A percentile compares a stretch with the other conserved stretches of the same genome.
phyloP scores from a whole-genome alignment of 1,140 invertebrate genomes.

The Dreissena polymorpha region DNA sequence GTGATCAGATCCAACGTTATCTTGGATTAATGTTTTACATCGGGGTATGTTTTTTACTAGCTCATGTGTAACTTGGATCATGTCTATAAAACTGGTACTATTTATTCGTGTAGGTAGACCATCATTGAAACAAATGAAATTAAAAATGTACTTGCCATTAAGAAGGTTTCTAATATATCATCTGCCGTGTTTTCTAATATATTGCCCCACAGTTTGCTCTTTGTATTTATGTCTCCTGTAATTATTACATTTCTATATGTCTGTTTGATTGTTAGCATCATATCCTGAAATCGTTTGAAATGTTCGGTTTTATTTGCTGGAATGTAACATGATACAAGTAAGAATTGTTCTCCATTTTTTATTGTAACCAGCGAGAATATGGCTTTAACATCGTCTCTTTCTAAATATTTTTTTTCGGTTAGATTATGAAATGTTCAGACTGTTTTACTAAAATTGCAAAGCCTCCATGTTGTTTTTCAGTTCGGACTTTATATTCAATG shows the following conservation, averaged over 20 bases:
- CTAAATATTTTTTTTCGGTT: not conserved
- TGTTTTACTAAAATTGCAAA: not conserved
- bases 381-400: slow-evolving; percentile 2
- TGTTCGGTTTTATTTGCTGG: not conserved
- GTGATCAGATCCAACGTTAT: slow-evolving; percentile 20
- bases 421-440: not conserved
- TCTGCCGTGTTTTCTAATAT: not conserved
- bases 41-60: not conserved
- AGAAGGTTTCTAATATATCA: not conserved
- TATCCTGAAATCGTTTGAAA: not conserved
- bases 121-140: slow-evolving; percentile 20
- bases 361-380: not conserved
- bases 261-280: not conserved
- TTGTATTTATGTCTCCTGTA: slow-evolving; percentile 14
- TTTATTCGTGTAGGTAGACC: not conserved
- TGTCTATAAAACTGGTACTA: slow-evolving; percentile 17
- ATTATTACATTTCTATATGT: not conserved
- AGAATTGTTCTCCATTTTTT: not conserved
- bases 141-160: not conserved
- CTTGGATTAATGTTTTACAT: slow-evolving; percentile 10
- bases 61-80: not conserved
- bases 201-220: slow-evolving; percentile 22
- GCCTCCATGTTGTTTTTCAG: not conserved
- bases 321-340: not conserved
- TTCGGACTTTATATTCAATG: not conserved